Evolutionary conservation across 2,113 vertebrate species (phyloP).

Genomic region (Grus americana): DNA sequence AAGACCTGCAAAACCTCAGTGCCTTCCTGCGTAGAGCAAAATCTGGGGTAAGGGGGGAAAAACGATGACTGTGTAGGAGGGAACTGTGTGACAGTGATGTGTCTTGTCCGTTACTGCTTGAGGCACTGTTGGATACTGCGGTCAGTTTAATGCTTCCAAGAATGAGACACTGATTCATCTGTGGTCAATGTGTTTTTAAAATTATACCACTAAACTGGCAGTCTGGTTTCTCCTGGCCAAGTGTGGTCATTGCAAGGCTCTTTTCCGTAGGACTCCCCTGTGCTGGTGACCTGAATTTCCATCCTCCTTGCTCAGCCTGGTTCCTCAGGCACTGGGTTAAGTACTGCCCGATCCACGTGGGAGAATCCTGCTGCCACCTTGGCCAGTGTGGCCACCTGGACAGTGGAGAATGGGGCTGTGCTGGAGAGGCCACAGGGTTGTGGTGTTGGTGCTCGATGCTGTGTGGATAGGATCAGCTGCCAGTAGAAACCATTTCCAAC

Average conservation of each 20-base stretch:
- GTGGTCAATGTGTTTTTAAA: conserved; percentile 34
- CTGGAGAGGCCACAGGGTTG: neutral
- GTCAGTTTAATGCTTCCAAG: neutral
- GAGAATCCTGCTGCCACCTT: neutral
- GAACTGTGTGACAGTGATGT: neutral
- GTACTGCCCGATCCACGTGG: neutral
- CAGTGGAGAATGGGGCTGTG: neutral
- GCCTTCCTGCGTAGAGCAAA: neutral
- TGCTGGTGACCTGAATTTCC: neutral
- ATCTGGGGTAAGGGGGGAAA: neutral
- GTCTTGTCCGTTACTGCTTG: neutral
- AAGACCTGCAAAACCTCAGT: neutral
- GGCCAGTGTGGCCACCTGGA: neutral
- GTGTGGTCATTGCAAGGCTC: neutral
- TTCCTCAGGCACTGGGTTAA: neutral
- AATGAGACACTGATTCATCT: conserved; percentile 25
- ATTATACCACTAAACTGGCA: neutral
- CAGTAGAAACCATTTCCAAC: neutral
- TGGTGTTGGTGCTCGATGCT: neutral
- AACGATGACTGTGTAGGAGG: neutral
- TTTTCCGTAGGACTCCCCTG: neutral
- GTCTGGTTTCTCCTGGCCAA: conserved; percentile 1
- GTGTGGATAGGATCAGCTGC: accelerated
- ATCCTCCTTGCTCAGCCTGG: neutral
- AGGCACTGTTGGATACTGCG: neutral